These are phyloP conservation scores for Paracanthobrama guichenoti DNA, from an alignment of 2,113 vertebrate genomes.

Conservation along the genomic window DNA sequence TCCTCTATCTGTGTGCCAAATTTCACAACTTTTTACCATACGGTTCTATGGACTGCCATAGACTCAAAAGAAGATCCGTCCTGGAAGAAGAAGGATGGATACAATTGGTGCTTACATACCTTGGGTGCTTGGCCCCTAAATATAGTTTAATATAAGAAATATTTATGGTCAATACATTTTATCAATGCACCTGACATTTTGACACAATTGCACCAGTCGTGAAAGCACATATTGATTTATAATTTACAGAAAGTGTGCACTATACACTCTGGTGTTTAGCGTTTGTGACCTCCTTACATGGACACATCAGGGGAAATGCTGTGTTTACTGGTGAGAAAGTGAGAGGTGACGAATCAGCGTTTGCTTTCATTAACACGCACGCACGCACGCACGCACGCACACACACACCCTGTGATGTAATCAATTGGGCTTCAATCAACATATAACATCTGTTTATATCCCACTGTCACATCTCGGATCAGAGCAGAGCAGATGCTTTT, in stretches of 20 bases:
- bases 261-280: background rate
- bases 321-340: background rate
- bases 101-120: no score
- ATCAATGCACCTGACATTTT: background rate
- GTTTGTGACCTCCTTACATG: background rate
- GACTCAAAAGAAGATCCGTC: no score
- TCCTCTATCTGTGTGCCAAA: no score
- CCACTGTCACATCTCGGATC: background rate
- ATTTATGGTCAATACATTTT: background rate
- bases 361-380: constrained; percentile 1
- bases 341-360: background rate
- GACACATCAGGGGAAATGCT: background rate
- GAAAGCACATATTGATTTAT: constrained; percentile 3
- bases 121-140: no score
- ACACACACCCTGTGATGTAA: background rate
- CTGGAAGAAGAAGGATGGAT: no score
- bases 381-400: background rate
- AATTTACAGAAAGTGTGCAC: background rate
- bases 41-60: no score
- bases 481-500: constrained; percentile 59
- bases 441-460: constrained; percentile 67
- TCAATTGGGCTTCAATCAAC: constrained; percentile 45
- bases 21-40: no score
- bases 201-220: background rate
- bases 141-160: background rate